These are phyloP conservation scores for Diadophis punctatus DNA, from an alignment of 2,113 vertebrate genomes.

Conservation along the genomic window DNA sequence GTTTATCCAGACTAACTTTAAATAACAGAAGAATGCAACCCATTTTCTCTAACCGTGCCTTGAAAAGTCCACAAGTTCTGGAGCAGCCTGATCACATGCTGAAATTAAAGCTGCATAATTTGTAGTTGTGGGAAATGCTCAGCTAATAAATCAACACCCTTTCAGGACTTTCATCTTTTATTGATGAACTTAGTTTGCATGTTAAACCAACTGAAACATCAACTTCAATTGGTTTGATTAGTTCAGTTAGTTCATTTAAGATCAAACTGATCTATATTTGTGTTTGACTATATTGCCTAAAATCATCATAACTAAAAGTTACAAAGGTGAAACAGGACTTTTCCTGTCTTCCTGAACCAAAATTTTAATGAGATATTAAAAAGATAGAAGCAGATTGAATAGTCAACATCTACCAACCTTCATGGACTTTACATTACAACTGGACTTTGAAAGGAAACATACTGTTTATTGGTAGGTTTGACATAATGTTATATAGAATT, in stretches of 20 bases:
- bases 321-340: not conserved
- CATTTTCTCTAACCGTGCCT: not conserved
- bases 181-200: conserved; percentile 11
- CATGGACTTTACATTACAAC: not conserved
- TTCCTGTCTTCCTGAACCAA: not conserved
- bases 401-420: not conserved
- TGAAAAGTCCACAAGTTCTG: not conserved
- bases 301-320: conserved; percentile 13
- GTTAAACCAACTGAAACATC: conserved; percentile 8
- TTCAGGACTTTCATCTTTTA: conserved; percentile 3
- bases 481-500: not conserved
- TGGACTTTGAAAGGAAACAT: no score
- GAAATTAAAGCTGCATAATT: not conserved
- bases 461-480: not conserved
- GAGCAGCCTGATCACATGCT: not conserved
- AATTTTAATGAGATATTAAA: not conserved
- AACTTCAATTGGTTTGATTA: conserved; percentile 16
- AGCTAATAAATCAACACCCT: not conserved
- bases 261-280: not conserved
- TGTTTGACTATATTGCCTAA: conserved; percentile 5
- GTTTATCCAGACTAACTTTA: not conserved
- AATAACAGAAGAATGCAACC: not conserved
- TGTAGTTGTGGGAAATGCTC: not conserved
- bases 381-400: not conserved
- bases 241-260: conserved; percentile 20